These are phyloP conservation scores for Pipistrellus pygmaeus DNA, from an alignment of 2,797 vertebrate species.

Conservation along the genomic window DNA sequence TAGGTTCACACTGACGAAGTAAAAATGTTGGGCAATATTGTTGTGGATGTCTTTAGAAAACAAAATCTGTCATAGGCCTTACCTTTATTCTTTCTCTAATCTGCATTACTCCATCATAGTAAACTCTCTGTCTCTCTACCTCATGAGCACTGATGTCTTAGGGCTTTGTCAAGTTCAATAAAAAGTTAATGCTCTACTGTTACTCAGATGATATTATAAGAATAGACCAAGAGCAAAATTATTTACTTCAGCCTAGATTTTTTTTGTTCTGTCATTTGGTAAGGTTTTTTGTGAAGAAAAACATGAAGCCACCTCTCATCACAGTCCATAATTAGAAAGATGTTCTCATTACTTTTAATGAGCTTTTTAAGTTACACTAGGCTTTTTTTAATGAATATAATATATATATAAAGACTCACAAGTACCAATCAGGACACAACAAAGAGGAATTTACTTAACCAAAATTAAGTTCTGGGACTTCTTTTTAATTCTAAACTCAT, in stretches of 20 bases:
- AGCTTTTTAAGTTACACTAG: conserved; percentile 27
- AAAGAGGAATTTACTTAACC: conserved; percentile 34
- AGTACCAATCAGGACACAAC: background rate
- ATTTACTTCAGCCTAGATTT: conserved; percentile 6
- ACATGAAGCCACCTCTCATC: background rate
- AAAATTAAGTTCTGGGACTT: conserved; percentile 14
- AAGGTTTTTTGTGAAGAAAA: conserved; percentile 4
- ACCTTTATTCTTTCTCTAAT: conserved; percentile 4
- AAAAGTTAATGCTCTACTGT: background rate
- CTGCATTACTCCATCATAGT: background rate
- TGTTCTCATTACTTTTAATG: background rate
- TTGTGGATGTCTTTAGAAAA: conserved; percentile 14
- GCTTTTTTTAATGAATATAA: background rate
- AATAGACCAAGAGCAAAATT: conserved; percentile 1
- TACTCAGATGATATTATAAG: conserved; percentile 25
- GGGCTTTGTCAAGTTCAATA: conserved; percentile 45
- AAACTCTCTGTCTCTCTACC: conserved; percentile 13
- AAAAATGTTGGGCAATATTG: background rate
- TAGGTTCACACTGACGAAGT: background rate
- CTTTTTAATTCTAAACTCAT: background rate
- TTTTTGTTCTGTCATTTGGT: conserved; percentile 35
- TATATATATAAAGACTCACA: conserved; percentile 6
- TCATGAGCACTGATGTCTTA: conserved; percentile 30
- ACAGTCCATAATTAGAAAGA: conserved; percentile 31
- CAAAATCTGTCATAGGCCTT: background rate